Conservation (phyloP, 2,113 vertebrate species). For the Setophaga kirtlandii region DNA sequence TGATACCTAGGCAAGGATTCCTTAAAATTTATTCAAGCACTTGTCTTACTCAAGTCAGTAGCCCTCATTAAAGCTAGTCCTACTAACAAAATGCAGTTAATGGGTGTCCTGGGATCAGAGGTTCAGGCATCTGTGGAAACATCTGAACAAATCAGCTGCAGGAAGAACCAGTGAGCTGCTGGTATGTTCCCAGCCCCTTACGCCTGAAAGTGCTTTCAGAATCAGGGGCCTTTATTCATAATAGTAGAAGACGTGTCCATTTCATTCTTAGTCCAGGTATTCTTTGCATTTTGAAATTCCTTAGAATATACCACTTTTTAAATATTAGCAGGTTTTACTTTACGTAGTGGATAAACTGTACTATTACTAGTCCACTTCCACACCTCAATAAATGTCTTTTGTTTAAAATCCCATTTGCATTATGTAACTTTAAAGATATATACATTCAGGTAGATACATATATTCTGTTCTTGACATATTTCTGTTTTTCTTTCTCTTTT, state of each 20-base stretch:
- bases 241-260: not conserved
- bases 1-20: not conserved
- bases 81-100: not conserved
- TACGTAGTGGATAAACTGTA: not conserved
- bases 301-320: not conserved
- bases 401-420: not conserved
- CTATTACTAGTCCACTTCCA: not conserved
- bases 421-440: not conserved
- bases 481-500: not conserved
- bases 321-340: not conserved
- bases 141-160: not conserved
- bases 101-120: not conserved
- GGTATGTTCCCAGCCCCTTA: not conserved
- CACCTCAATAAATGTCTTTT: not conserved
- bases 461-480: not conserved
- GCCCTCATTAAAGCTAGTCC: not conserved
- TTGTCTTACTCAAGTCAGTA: not conserved
- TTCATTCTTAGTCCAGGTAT: not conserved
- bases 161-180: not conserved
- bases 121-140: not conserved
- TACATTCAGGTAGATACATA: not conserved
- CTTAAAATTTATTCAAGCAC: not conserved
- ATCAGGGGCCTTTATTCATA: not conserved
- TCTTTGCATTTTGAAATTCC: constrained; percentile 1
- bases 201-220: not conserved